These are phyloP conservation scores for Ruditapes philippinarum DNA, from an alignment of 1,140 invertebrate species.

Conservation along the genomic window DNA sequence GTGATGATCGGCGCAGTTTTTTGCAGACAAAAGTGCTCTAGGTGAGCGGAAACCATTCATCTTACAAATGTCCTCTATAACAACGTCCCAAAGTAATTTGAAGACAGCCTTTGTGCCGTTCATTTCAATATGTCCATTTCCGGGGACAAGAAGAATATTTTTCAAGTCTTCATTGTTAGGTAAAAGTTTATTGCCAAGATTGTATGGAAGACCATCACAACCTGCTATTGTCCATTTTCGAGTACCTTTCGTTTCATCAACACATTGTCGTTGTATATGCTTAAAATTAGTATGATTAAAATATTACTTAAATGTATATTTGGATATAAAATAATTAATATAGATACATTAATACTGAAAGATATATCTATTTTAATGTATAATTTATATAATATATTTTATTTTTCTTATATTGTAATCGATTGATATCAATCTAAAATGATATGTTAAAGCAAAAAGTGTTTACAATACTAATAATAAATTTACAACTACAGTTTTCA, in stretches of 20 bases:
- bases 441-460: background rate
- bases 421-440: background rate
- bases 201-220: background rate
- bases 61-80: background rate
- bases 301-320: background rate
- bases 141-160: background rate
- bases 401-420: too few relatives aligned
- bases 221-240: background rate
- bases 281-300: background rate
- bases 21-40: background rate
- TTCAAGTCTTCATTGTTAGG: background rate
- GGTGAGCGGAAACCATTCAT: background rate
- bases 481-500: too few relatives aligned
- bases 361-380: too few relatives aligned
- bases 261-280: background rate
- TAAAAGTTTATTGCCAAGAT: background rate
- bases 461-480: background rate
- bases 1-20: background rate
- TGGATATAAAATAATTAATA: background rate
- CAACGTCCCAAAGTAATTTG: background rate
- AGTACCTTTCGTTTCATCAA: too few relatives aligned
- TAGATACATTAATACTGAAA: too few relatives aligned
- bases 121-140: background rate
- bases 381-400: background rate
- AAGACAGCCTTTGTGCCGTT: background rate